Conservation (phyloP, 1,140 invertebrate species). For the Temnothorax curvispinosus region DNA sequence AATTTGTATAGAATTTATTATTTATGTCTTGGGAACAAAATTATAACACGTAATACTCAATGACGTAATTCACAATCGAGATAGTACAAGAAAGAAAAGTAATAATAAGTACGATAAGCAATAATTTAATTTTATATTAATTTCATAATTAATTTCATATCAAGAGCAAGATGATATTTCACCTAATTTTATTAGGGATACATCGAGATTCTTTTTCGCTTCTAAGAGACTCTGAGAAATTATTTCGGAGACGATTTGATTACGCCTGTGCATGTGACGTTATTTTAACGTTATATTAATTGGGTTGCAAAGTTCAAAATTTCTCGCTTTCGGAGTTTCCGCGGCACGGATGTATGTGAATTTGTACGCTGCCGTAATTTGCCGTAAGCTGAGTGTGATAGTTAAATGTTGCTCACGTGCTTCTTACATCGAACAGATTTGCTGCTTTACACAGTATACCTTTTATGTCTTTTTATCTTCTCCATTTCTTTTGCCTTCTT, state of each 20-base stretch:
- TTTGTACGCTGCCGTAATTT: slow-evolving; percentile 40
- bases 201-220: slow-evolving; percentile 38
- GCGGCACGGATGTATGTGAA: slow-evolving; percentile 31
- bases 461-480: background rate
- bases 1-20: background rate
- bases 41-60: background rate
- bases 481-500: background rate
- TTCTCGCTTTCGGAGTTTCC: slow-evolving; percentile 27
- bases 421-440: background rate
- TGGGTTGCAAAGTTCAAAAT: slow-evolving; percentile 3
- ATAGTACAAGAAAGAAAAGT: background rate
- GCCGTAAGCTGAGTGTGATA: slow-evolving; percentile 13
- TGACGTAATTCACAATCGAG: background rate
- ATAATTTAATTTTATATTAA: background rate
- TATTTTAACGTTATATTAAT: background rate
- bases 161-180: slow-evolving; percentile 24
- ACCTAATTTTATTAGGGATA: slow-evolving; percentile 32
- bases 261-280: background rate
- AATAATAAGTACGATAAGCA: background rate
- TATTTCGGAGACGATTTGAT: background rate
- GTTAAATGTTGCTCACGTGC: slow-evolving; percentile 32
- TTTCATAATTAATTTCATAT: background rate
- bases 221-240: slow-evolving; percentile 39
- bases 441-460: background rate
- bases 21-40: slow-evolving; percentile 1